These are phyloP conservation scores for Epinephelus cyanopodus DNA, from an alignment of 2,113 vertebrate genomes.

Conservation along the genomic window DNA sequence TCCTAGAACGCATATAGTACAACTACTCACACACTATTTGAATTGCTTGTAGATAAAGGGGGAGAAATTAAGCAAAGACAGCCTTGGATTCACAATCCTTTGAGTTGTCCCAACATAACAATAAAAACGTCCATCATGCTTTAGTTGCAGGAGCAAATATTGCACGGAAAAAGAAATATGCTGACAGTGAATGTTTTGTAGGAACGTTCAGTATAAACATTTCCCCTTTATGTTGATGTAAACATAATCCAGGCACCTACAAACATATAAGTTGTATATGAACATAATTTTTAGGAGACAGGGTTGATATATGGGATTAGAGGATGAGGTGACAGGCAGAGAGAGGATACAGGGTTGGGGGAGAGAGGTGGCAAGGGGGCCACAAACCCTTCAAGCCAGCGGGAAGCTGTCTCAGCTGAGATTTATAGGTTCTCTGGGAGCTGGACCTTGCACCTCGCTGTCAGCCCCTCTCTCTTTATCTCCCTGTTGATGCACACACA, in stretches of 20 bases:
- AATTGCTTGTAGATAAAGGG: neutral
- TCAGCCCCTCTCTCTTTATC: conserved; percentile 61
- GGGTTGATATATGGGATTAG: neutral
- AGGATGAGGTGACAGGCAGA: conserved; percentile 32
- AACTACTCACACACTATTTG: neutral
- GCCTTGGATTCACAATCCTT: neutral
- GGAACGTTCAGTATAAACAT: neutral
- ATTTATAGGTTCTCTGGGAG: conserved; percentile 66
- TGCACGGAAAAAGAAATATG: neutral
- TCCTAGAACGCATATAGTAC: neutral
- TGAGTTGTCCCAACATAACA: neutral
- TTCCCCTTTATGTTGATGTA: conserved; percentile 16
- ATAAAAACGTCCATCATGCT: neutral
- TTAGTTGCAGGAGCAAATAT: neutral
- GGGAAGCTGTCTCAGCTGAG: conserved; percentile 52
- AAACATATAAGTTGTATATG: neutral
- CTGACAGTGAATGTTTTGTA: neutral
- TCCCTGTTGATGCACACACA: conserved; percentile 34
- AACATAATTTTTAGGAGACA: neutral
- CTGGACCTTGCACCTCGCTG: conserved; percentile 63
- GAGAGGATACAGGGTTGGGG: conserved; percentile 22
- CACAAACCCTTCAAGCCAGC: conserved; percentile 61
- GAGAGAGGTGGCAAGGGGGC: conserved; percentile 54
- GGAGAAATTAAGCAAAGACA: neutral
- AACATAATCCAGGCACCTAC: neutral